Conservation (phyloP, 2,797 vertebrate genomes). For the Sparus aurata region DNA sequence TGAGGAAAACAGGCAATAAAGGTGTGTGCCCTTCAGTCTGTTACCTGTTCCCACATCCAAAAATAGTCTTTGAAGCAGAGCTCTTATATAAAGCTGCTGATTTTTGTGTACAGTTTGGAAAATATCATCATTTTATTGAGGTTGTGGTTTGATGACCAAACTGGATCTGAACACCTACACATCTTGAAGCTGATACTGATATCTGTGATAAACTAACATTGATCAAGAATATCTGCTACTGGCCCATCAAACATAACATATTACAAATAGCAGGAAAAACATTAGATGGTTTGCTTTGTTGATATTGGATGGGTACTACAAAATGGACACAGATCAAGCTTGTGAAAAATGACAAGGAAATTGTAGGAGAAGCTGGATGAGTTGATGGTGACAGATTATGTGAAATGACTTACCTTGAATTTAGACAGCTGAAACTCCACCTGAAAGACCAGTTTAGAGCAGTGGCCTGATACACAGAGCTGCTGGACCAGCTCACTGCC, state of each 20-base stretch:
- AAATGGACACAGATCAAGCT: no score
- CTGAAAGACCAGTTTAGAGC: slow-evolving; percentile 86
- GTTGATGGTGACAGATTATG: not conserved
- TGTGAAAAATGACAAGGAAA: not conserved
- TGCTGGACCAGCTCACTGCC: slow-evolving; percentile 75
- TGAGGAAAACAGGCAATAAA: not conserved
- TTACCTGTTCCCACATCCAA: not conserved
- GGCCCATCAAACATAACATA: not conserved
- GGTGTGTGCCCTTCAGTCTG: no score
- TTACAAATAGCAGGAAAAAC: not conserved
- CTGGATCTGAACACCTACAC: not conserved
- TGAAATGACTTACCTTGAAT: slow-evolving; percentile 82
- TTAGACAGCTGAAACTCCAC: slow-evolving; percentile 91
- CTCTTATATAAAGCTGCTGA: not conserved
- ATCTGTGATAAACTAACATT: not conserved
- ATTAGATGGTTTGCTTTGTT: not conserved
- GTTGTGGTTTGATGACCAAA: not conserved
- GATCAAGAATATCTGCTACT: not conserved
- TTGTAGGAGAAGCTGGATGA: not conserved
- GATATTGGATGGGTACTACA: no score
- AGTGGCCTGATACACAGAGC: slow-evolving; percentile 85
- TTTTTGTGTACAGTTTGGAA: not conserved
- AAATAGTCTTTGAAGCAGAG: not conserved
- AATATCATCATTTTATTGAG: not conserved
- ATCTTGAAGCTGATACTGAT: not conserved